phyloP scores from a whole-genome alignment of 53 echinoderm and acorn worm species.

The Antedon mediterranea region DNA sequence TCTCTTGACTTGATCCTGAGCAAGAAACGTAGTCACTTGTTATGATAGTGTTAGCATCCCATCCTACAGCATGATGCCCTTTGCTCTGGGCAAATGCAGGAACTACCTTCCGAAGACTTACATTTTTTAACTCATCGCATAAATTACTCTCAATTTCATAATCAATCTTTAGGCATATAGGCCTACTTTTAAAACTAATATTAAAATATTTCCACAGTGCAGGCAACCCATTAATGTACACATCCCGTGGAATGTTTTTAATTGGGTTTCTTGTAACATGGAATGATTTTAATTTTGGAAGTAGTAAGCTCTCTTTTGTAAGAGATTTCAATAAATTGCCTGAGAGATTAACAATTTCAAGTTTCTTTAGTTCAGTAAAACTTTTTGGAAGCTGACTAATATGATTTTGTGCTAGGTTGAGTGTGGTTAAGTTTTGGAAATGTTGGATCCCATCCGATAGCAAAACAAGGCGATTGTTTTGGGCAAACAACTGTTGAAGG shows the following conservation, averaged over 20 bases:
- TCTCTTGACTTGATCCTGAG: constrained; percentile 49
- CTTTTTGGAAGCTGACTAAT: constrained; percentile 36
- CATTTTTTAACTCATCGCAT: neutral
- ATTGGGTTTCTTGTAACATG: constrained; percentile 61
- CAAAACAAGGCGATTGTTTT: constrained; percentile 32
- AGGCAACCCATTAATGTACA: constrained; percentile 71
- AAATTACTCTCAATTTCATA: neutral
- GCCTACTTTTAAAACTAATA: constrained; percentile 7
- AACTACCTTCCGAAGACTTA: neutral
- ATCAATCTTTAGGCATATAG: too few species aligned
- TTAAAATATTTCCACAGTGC: constrained; percentile 59
- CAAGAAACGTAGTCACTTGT: constrained; percentile 93
- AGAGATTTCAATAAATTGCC: constrained; percentile 47
- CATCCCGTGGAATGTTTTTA: constrained; percentile 54
- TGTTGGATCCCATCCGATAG: constrained; percentile 38
- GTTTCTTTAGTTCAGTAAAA: constrained; percentile 33
- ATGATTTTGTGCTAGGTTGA: constrained; percentile 75
- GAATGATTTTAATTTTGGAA: constrained; percentile 32
- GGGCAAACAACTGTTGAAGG: constrained; percentile 30
- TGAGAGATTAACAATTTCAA: constrained; percentile 65
- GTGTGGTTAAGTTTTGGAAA: constrained; percentile 24
- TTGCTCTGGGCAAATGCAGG: neutral
- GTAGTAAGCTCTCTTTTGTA: constrained; percentile 18
- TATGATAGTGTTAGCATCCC: neutral
- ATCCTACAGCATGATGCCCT: neutral